These are phyloP conservation scores for Prenolepis imparis DNA, from an alignment of 2,888 invertebrate genomes.

Conservation along the genomic window DNA sequence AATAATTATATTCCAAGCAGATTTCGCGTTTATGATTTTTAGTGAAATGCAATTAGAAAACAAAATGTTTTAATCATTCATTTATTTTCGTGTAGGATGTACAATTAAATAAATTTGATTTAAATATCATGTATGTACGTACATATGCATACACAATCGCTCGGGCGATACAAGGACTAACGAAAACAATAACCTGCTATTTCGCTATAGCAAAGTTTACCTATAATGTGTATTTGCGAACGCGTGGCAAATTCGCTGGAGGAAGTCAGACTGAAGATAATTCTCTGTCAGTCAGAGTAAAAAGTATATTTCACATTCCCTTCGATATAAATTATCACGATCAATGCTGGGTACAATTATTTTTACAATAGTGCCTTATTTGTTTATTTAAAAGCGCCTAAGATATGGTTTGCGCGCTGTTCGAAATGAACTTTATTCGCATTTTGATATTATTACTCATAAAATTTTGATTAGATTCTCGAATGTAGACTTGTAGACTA, in stretches of 20 bases:
- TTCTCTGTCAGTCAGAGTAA: not conserved
- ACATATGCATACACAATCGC: too few relatives aligned
- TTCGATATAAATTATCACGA: conserved; percentile 33
- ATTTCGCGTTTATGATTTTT: conserved; percentile 63
- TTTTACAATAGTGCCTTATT: conserved; percentile 50
- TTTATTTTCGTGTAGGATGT: conserved; percentile 3
- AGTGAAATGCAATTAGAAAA: conserved; percentile 45
- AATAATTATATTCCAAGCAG: conserved; percentile 64
- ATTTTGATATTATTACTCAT: conserved; percentile 9
- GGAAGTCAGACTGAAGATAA: not conserved
- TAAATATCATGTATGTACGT: conserved; percentile 1
- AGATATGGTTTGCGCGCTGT: conserved; percentile 66
- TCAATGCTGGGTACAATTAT: not conserved
- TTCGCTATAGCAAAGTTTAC: too few relatives aligned
- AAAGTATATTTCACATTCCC: conserved; percentile 44
- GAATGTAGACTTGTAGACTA: too few relatives aligned
- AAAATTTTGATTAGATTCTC: not conserved
- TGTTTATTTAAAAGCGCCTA: conserved; percentile 64
- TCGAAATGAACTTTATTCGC: conserved; percentile 66
- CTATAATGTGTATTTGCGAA: too few relatives aligned
- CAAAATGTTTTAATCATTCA: conserved; percentile 1
- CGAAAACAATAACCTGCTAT: too few relatives aligned
- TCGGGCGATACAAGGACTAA: too few relatives aligned
- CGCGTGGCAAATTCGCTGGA: too few relatives aligned
- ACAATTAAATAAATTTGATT: conserved; percentile 50